phyloP scores from a whole-genome alignment of 1,140 invertebrate genomes.

The Philopotamus ludificatus region DNA sequence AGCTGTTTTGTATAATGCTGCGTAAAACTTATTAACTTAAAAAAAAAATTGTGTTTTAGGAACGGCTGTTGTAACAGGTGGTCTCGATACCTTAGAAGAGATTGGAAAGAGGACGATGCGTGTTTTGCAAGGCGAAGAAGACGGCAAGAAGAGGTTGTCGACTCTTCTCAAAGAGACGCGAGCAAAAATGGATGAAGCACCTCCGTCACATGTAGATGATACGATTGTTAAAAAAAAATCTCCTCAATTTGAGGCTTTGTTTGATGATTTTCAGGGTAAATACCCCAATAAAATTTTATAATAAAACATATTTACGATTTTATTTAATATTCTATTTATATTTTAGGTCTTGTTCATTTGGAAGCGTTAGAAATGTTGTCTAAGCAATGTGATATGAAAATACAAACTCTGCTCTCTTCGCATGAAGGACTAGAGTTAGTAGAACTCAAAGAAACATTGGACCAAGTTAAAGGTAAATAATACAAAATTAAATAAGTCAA shows the following conservation, averaged over 20 bases:
- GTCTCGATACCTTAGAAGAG: conserved; percentile 84
- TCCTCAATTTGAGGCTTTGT: conserved; percentile 77
- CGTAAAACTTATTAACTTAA: no score
- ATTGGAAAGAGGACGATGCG: conserved; percentile 94
- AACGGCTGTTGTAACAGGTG: conserved; percentile 77
- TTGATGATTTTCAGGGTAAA: conserved; percentile 83
- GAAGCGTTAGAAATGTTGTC: conserved; percentile 90
- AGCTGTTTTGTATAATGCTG: no score
- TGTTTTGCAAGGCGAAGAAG: conserved; percentile 72
- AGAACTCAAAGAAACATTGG: conserved; percentile 74
- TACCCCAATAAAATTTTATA: conserved; percentile 1
- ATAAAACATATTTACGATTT: neutral
- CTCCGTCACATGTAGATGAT: conserved; percentile 46
- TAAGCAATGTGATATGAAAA: conserved; percentile 74
- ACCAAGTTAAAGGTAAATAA: conserved; percentile 65
- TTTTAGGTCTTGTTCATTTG: conserved; percentile 75
- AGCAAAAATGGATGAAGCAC: conserved; percentile 65
- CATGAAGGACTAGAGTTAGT: conserved; percentile 57
- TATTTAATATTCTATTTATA: neutral
- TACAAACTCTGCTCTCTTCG: conserved; percentile 62
- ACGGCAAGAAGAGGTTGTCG: conserved; percentile 58
- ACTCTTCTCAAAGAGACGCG: conserved; percentile 81
- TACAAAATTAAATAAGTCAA: neutral
- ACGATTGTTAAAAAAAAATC: conserved; percentile 63
- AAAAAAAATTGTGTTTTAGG: conserved; percentile 50